Evolutionary conservation across 2,888 invertebrate species (phyloP), one percentile per base, ranked within the genome.

Genomic region (Epirrhoe alternata): DNA sequence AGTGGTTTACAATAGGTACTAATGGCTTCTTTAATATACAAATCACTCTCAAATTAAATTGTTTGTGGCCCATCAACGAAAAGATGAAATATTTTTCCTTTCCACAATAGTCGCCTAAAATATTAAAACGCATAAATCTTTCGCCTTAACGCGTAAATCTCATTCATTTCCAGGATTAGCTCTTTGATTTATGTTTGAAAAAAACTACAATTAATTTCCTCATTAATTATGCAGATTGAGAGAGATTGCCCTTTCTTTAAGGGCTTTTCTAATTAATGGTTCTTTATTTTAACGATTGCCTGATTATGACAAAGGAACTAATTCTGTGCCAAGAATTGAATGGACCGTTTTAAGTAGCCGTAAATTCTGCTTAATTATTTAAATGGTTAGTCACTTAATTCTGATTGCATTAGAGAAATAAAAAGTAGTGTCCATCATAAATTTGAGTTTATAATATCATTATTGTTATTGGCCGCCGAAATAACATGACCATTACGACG

Each of bases 11-110:
- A 75, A 74, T 79, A 64, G 53, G 30, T 83, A 80, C 77, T 83
- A 82, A 87, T 84, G 80, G 77, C 69, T 74, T 77, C 74, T 79
- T 75, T 83, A 81, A 84, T 85, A 82, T 79, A 67, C 66, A 69
- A 70, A 68, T 75, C 71, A 68, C 77, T 71, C 70, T 77, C 74
- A 77, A 81, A 82, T 77, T 67, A 72, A 73, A 78, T 79, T 76
- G 66, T 71, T 60, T 73, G 61, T 71, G 51, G 61, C 49, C 54
- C 47, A 49, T 56, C 66, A 56, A 68, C 51, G 49, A 54, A 35
- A 31, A 45, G 33, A 57, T 14, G 33, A 61, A 49, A 42, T 56
- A 42, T 62, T 56, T 51, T 51, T 31, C 50, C 24, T 57, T 42
- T 47, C 10, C 30, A 51, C 50, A 30, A 62, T 16, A 17, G 47